Percentiles rank a stretch among this genome's conserved stretches.
phyloP scores from a whole-genome alignment of 2,113 vertebrate species.

The Enhydra lutris region DNA sequence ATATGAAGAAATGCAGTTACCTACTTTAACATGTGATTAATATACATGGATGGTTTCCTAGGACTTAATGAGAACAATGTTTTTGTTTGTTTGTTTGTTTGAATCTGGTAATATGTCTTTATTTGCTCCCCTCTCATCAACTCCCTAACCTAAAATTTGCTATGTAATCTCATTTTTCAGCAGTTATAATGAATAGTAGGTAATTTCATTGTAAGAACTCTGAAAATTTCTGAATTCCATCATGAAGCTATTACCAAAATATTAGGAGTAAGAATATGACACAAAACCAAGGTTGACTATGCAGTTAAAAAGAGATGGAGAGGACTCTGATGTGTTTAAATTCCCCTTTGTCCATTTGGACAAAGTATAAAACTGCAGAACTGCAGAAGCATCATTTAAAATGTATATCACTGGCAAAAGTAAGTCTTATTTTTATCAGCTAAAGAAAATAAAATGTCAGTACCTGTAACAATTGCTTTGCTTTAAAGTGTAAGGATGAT shows the following conservation, averaged over 20 bases:
- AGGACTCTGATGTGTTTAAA: not conserved
- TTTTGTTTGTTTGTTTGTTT: not conserved
- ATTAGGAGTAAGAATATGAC: not conserved
- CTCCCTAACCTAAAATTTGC: not conserved
- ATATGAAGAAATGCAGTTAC: not conserved
- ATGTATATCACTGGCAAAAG: not conserved
- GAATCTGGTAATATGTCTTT: not conserved
- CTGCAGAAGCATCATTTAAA: not conserved
- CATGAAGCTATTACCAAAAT: not conserved
- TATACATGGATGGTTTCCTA: not conserved
- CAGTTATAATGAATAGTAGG: not conserved
- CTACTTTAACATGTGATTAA: not conserved
- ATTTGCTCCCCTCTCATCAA: not conserved
- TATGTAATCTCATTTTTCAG: not conserved
- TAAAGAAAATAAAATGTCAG: not conserved
- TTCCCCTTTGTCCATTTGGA: not conserved
- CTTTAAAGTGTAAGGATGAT: not conserved
- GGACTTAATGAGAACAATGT: not conserved
- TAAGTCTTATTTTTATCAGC: conserved; percentile 37
- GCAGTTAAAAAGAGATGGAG: not conserved
- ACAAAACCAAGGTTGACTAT: not conserved
- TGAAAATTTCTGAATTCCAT: not conserved
- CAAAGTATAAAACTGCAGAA: not conserved
- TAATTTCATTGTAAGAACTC: not conserved
- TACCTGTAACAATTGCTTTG: conserved; percentile 14